Evolutionary conservation across 2,888 invertebrate genomes (phyloP).

Genomic region (Cheilosia grossa): DNA sequence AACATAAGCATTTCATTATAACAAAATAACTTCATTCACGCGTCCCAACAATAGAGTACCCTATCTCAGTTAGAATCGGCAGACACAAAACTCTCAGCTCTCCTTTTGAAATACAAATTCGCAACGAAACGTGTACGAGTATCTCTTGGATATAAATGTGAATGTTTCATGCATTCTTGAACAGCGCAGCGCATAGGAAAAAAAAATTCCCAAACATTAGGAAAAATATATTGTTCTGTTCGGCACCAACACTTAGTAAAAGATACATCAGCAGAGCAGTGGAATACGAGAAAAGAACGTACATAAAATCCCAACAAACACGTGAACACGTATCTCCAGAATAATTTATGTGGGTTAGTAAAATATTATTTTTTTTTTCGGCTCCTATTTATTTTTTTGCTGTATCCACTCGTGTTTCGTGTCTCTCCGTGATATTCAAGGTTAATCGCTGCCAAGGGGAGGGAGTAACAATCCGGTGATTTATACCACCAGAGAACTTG

Average conservation of each 20-base stretch:
- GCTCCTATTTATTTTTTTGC: constrained; percentile 9
- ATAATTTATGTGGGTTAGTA: constrained; percentile 65
- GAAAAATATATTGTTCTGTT: not conserved
- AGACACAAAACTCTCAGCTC: not conserved
- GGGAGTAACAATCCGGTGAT: constrained; percentile 48
- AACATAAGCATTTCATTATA: not conserved
- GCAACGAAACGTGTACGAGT: not conserved
- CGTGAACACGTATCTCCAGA: constrained; percentile 59
- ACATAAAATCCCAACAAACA: constrained; percentile 41
- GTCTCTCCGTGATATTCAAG: constrained; percentile 45
- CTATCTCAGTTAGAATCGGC: not conserved
- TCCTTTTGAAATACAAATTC: constrained; percentile 1
- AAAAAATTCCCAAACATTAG: not conserved
- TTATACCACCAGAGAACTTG: constrained; percentile 49
- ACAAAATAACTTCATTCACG: not conserved
- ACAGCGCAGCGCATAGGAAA: not conserved
- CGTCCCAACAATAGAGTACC: not conserved
- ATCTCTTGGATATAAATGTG: not conserved
- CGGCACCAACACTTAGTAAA: constrained; percentile 7
- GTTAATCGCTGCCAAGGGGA: constrained; percentile 36
- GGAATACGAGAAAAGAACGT: not conserved
- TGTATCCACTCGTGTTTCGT: constrained; percentile 17
- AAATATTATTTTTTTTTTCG: constrained; percentile 29
- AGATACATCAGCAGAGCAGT: constrained; percentile 11
- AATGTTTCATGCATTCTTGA: not conserved